phyloP scores from a whole-genome alignment of 2,797 vertebrate genomes.

The Setipinna tenuifilis region DNA sequence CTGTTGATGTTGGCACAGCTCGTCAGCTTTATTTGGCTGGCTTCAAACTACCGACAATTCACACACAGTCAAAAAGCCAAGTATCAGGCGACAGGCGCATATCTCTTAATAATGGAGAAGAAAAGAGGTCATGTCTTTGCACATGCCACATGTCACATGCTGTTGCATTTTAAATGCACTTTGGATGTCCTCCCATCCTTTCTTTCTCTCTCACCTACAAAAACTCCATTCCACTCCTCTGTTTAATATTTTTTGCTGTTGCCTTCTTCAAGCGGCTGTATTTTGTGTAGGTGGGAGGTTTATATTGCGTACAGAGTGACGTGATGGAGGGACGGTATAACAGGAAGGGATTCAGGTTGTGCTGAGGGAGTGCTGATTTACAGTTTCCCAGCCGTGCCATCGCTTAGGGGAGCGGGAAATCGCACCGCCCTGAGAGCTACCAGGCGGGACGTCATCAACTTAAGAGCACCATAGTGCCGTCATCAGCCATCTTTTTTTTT shows the following conservation, averaged over 20 bases:
- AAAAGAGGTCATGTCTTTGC: neutral
- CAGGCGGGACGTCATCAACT: neutral
- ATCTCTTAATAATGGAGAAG: neutral
- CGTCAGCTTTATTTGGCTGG: constrained; percentile 35
- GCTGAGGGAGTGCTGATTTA: constrained; percentile 10
- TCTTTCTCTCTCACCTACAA: neutral
- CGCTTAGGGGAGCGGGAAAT: neutral
- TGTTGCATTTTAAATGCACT: neutral
- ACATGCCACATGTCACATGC: neutral
- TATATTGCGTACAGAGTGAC: neutral
- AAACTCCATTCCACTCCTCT: too few species aligned
- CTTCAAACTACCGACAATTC: constrained; percentile 29
- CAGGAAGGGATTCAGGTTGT: neutral
- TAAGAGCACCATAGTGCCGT: neutral
- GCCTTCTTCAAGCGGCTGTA: neutral
- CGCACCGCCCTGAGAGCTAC: neutral
- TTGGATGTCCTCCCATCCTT: neutral
- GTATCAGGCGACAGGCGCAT: neutral
- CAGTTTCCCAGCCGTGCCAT: constrained; percentile 10
- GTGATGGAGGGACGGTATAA: neutral
- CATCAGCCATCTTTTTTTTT: constrained; percentile 2
- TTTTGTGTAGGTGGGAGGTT: neutral
- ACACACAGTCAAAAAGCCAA: constrained; percentile 30
- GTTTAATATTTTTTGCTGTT: neutral
- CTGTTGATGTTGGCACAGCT: constrained; percentile 45